Evolutionary conservation across 2,113 vertebrate genomes (phyloP).

Genomic region (Indri indri): DNA sequence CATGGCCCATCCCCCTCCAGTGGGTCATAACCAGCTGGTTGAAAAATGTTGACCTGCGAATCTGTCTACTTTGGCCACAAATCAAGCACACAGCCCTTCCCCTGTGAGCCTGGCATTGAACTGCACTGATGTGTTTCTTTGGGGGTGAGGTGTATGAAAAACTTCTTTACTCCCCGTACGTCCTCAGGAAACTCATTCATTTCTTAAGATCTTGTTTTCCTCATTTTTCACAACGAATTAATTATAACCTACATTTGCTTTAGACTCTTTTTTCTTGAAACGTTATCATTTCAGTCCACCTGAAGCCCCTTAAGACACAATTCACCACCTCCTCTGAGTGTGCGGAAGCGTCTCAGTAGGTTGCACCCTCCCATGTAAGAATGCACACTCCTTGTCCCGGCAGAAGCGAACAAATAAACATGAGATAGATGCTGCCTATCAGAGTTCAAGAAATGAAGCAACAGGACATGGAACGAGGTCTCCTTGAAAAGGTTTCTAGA

Average conservation of each 20-base stretch:
- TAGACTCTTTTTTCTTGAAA: neutral
- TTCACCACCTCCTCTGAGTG: fast-evolving
- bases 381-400: neutral
- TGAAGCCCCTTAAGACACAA: neutral
- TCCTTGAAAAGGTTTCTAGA: neutral
- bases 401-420: neutral
- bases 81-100: neutral
- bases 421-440: fast-evolving
- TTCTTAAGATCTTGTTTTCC: neutral
- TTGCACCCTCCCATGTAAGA: neutral
- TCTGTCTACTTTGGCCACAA: neutral
- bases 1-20: too few relatives aligned
- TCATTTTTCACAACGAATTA: neutral
- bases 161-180: too few relatives aligned
- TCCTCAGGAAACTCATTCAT: neutral
- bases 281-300: neutral
- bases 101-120: too few relatives aligned
- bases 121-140: neutral
- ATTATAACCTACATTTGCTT: neutral
- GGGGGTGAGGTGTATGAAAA: neutral
- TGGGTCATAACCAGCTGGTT: neutral
- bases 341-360: too few relatives aligned
- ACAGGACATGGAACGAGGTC: neutral
- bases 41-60: neutral
- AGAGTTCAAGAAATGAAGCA: neutral